Evolutionary conservation across 2,888 invertebrate species (phyloP).

Genomic region (Scaptomyza caliginosa): DNA sequence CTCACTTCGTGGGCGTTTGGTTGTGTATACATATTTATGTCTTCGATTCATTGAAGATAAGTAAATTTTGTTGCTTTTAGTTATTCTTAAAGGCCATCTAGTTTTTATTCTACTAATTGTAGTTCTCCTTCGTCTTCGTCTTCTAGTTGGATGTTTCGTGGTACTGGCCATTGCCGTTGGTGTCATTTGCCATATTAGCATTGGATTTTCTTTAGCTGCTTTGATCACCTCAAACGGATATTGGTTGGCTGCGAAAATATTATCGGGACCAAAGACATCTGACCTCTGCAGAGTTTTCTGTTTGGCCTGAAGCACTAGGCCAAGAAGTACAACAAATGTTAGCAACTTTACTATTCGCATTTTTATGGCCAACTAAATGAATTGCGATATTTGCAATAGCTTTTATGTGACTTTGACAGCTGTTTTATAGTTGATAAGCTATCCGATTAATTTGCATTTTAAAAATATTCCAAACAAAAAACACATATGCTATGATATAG

Average conservation of each 20-base stretch:
- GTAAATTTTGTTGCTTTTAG: too few species aligned
- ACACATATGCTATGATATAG: not conserved
- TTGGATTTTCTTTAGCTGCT: not conserved
- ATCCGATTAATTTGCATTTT: not conserved
- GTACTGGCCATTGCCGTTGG: not conserved
- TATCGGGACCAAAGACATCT: not conserved
- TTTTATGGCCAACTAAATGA: not conserved
- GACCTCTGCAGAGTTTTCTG: not conserved
- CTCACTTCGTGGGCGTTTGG: too few species aligned
- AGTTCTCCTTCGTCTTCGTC: not conserved
- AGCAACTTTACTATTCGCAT: conserved; percentile 15
- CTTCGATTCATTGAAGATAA: too few species aligned
- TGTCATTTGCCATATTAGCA: too few species aligned
- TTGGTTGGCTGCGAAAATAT: not conserved
- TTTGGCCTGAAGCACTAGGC: not conserved
- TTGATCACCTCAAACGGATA: not conserved
- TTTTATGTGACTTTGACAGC: conserved; percentile 22
- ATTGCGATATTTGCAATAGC: too few species aligned
- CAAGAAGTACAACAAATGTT: conserved; percentile 1
- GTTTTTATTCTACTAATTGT: not conserved
- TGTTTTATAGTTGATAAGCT: not conserved
- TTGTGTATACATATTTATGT: too few species aligned
- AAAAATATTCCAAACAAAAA: not conserved
- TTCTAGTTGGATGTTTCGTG: too few species aligned
- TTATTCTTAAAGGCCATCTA: not conserved